Conservation (phyloP, 2,888 invertebrate species). For the Corbicula japonica region DNA sequence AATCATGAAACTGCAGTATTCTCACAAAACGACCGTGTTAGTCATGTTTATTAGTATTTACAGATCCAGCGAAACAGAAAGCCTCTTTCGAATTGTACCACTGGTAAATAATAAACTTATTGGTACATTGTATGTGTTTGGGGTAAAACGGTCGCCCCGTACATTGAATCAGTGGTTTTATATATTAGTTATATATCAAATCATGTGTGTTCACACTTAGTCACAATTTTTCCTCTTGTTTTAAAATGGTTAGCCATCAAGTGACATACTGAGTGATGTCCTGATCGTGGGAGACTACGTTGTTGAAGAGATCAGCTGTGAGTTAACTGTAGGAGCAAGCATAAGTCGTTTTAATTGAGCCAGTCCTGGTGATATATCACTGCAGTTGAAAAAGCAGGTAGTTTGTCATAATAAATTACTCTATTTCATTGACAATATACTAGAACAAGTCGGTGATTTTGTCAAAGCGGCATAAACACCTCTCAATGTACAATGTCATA, state of each 20-base stretch:
- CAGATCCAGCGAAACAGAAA: too few relatives aligned
- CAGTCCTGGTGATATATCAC: conserved; percentile 43
- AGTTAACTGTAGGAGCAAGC: conserved; percentile 16
- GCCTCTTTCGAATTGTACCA: too few relatives aligned
- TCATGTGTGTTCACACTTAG: too few relatives aligned
- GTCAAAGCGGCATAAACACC: not conserved
- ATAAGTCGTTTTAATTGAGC: conserved; percentile 51
- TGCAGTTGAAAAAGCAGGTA: conserved; percentile 35
- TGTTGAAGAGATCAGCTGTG: conserved; percentile 17
- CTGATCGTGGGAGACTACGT: conserved; percentile 36
- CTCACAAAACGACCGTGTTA: too few relatives aligned
- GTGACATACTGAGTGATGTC: conserved; percentile 49
- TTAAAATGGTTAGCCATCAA: conserved; percentile 39
- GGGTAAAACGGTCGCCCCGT: too few relatives aligned
- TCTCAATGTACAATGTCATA: not conserved
- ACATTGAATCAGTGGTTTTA: too few relatives aligned
- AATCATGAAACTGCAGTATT: too few relatives aligned
- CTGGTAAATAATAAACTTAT: too few relatives aligned
- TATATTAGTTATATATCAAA: too few relatives aligned
- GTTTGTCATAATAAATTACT: not conserved
- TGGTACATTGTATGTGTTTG: too few relatives aligned
- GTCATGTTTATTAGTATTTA: too few relatives aligned
- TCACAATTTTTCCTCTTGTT: not conserved
- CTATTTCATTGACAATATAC: not conserved
- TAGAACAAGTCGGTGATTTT: not conserved